Conservation (phyloP, 2,113 vertebrate genomes). For the Anthoscopus minutus region DNA sequence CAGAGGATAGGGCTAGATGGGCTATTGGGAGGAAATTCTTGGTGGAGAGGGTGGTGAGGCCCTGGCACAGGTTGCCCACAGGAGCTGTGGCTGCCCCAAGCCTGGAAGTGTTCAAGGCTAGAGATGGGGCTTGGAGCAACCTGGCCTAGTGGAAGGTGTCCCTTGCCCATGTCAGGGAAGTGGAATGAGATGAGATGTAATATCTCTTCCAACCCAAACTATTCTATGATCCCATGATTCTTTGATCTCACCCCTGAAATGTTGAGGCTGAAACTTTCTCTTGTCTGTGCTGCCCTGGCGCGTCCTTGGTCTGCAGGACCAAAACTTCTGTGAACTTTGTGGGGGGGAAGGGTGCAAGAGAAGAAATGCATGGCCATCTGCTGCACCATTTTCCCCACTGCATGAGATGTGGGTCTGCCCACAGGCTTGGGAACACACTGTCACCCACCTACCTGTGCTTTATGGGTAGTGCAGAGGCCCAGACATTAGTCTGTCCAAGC, state of each 20-base stretch:
- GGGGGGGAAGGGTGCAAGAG: not conserved
- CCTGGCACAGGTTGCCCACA: not conserved
- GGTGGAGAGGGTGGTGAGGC: fast-evolving
- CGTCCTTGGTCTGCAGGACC: not conserved
- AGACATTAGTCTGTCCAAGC: not conserved
- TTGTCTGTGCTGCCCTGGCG: not conserved
- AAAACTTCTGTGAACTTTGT: not conserved
- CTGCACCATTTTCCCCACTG: not conserved
- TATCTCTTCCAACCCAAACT: not conserved
- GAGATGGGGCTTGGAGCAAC: not conserved
- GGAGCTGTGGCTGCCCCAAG: not conserved
- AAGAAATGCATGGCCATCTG: not conserved
- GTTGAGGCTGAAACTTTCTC: not conserved
- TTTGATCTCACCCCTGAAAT: not conserved
- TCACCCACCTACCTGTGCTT: not conserved
- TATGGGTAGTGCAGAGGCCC: too few relatives aligned
- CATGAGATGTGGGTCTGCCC: not conserved
- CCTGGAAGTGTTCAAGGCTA: not conserved
- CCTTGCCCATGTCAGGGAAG: not conserved
- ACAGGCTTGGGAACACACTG: not conserved
- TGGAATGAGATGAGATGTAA: not conserved
- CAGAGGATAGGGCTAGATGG: not conserved
- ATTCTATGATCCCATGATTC: not conserved
- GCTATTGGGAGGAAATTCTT: not conserved
- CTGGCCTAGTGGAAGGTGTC: not conserved